These are phyloP conservation scores for Berghia stephanieae DNA, from an alignment of 1,140 invertebrate species.

Conservation along the genomic window DNA sequence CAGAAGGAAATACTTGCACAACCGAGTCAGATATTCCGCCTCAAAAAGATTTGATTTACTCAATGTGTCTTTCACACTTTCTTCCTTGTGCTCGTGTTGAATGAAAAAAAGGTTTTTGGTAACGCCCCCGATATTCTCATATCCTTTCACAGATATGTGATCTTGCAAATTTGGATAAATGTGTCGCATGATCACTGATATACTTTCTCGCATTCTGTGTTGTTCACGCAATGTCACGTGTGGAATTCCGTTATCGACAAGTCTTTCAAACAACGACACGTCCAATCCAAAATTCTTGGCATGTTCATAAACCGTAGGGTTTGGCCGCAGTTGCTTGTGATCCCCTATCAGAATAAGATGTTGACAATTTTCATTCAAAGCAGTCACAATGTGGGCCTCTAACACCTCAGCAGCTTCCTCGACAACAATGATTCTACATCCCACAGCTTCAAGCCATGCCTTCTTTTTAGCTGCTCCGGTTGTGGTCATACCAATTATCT, in stretches of 20 bases:
- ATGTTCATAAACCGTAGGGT: conserved; percentile 59
- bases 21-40: conserved; percentile 47
- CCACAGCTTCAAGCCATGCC: conserved; percentile 38
- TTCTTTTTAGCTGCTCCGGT: conserved; percentile 52
- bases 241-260: conserved; percentile 46
- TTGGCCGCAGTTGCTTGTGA: conserved; percentile 69
- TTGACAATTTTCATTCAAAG: conserved; percentile 74
- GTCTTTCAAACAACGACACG: conserved; percentile 64
- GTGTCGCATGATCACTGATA: conserved; percentile 49
- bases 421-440: conserved; percentile 52
- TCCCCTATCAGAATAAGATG: conserved; percentile 72
- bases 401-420: conserved; percentile 67
- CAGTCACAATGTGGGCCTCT: conserved; percentile 52
- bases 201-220: conserved; percentile 61
- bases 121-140: conserved; percentile 61
- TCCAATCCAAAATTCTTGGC: conserved; percentile 60
- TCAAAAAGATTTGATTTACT: conserved; percentile 63
- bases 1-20: conserved; percentile 59
- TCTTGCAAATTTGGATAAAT: conserved; percentile 65
- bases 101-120: conserved; percentile 64
- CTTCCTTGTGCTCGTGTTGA: conserved; percentile 57
- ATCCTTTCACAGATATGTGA: conserved; percentile 53
- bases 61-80: conserved; percentile 45
- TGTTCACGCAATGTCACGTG: conserved; percentile 57
- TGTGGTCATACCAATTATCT: conserved; percentile 57